A percentile compares a stretch with the other conserved stretches of the same genome.
Evolutionary conservation across 2,888 invertebrate species (phyloP).

Genomic region (Kryphioiulus occultus): DNA sequence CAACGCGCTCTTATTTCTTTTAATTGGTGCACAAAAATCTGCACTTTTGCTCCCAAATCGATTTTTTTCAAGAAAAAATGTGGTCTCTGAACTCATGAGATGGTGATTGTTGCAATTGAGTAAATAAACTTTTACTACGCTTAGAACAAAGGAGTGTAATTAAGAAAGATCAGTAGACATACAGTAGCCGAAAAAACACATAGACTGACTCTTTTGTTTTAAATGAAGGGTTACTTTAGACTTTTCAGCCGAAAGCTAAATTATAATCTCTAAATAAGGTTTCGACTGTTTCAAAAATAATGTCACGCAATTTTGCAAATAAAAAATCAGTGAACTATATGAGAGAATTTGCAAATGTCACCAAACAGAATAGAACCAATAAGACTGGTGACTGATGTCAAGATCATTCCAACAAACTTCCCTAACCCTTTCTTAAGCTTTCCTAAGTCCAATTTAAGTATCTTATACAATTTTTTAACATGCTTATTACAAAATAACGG

Average conservation of each 20-base stretch:
- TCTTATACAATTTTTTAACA: not conserved
- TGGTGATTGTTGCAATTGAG: not conserved
- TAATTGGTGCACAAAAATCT: not conserved
- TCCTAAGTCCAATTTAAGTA: not conserved
- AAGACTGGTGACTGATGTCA: no score
- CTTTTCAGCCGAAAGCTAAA: no score
- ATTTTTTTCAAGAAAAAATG: not conserved
- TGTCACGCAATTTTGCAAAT: no score
- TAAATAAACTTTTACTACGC: not conserved
- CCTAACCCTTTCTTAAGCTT: not conserved
- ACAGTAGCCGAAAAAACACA: no score
- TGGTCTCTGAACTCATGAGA: constrained; percentile 2
- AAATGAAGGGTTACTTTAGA: no score
- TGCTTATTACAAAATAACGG: not conserved
- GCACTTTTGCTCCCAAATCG: not conserved
- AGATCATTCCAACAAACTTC: not conserved
- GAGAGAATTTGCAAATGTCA: no score
- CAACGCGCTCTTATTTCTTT: constrained; percentile 22
- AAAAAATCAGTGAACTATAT: no score
- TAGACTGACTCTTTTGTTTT: no score
- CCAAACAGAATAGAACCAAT: no score
- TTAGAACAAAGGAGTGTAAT: not conserved
- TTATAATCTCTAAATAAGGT: no score
- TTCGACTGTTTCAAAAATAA: no score
- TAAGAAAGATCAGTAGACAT: not conserved